Evolutionary conservation across 2,888 invertebrate genomes (phyloP).

Genomic region (Gymnosoma rotundatum): DNA sequence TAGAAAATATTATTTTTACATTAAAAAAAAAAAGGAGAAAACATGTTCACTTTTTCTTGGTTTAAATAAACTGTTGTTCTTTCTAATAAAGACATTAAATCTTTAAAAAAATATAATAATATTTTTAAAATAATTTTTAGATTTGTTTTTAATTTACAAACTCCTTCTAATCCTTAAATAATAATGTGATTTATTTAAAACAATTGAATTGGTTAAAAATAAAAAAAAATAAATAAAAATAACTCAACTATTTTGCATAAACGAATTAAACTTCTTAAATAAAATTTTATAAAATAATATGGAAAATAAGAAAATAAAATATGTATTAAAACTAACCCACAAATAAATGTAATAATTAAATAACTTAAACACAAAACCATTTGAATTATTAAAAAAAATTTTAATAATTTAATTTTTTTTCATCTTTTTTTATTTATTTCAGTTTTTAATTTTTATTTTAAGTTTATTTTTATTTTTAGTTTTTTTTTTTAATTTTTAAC

Average conservation of each 20-base stretch:
- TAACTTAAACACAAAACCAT: background rate
- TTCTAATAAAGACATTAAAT: background rate
- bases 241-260: conserved; percentile 30
- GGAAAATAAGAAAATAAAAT: conserved; percentile 10
- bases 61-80: conserved; percentile 22
- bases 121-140: conserved; percentile 26
- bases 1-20: too few relatives aligned
- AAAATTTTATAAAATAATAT: conserved; percentile 17
- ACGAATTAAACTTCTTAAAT: conserved; percentile 31
- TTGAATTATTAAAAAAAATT: background rate
- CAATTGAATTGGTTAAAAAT: conserved; percentile 50
- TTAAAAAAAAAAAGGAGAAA: background rate
- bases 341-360: conserved; percentile 3
- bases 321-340: background rate
- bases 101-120: background rate
- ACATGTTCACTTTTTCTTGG: conserved; percentile 6
- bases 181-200: conserved; percentile 68
- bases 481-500: background rate
- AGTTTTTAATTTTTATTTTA: conserved; percentile 12
- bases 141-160: conserved; percentile 2
- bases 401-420: conserved; percentile 15
- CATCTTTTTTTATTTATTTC: conserved; percentile 7
- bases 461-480: background rate
- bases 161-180: background rate
- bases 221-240: conserved; percentile 31